Evolutionary conservation across 2,888 invertebrate species (phyloP), one percentile per base, ranked within the genome.

Genomic region (Pediacus dermestoides): DNA sequence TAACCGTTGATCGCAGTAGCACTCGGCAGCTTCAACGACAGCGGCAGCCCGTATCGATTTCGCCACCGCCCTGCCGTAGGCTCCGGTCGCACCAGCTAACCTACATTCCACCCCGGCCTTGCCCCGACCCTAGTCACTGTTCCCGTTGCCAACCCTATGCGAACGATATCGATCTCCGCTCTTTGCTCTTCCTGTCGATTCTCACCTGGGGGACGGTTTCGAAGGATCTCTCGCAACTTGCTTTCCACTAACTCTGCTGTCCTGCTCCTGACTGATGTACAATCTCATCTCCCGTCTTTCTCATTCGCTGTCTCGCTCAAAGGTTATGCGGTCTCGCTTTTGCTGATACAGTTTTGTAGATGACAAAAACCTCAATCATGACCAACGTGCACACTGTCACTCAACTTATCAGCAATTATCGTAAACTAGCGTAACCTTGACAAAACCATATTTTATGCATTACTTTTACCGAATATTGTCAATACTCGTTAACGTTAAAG

Each of bases 41-140:
- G 41, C 49, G 52, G 26, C 37, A 38, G 8, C 8, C 39, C 42
- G 48, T 46, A 58, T 58, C 50, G 52, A 53, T 49, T 60, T 48
- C 36, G 54, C 52, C 45, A 48, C 52, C 55, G 53, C 55, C 55
- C 53, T 48, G 55, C 60, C 58, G 55, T 52, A 50, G 57, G 53
- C 52, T 46, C 54, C 55, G 44, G 37, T 52, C 64, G 61, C 66
- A 61, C 60, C 54, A 53, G 63, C 62, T 64, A 62, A 62, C 70
- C 67, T 66, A 69, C 66, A 70, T 66, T 66, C 64, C 47, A 43
- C 43, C 46, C 48, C 49, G 52, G 50, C 53, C 53, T 50, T 48
- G 50, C 50, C 50, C 48, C 52, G 46, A 42, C 44, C 50, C 48
- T 48, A 49, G 28, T 34, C 37, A 39, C 33, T 33, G 33, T 13